phyloP scores from a whole-genome alignment of 2,797 vertebrate genomes.

The Arnoldichthys spilopterus region DNA sequence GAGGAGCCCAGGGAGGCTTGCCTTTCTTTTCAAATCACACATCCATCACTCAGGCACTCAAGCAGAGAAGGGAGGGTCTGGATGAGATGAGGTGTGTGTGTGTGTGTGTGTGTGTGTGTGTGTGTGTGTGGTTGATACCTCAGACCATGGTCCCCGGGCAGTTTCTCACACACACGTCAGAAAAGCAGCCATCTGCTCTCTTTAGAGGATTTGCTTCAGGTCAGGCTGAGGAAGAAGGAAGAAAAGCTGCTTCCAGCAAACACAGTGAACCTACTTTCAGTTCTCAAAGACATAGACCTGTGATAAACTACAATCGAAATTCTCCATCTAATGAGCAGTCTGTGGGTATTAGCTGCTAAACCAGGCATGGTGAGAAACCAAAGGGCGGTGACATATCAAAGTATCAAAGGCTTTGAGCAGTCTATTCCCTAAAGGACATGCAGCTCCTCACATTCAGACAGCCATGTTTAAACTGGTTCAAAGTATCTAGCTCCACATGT shows the following conservation, averaged over 20 bases:
- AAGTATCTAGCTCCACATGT: slow-evolving; percentile 40
- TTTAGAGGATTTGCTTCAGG: slow-evolving; percentile 60
- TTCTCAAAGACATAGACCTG: slow-evolving; percentile 37
- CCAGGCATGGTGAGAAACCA: not conserved
- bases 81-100: slow-evolving; percentile 50
- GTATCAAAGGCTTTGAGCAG: slow-evolving; percentile 34
- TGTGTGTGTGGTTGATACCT: slow-evolving; percentile 47
- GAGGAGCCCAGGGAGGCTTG: slow-evolving; percentile 51
- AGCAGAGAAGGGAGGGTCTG: slow-evolving; percentile 54
- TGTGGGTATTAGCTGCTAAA: slow-evolving; percentile 29
- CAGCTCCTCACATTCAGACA: slow-evolving; percentile 15
- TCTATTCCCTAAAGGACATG: slow-evolving; percentile 34
- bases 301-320: not conserved
- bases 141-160: slow-evolving; percentile 53
- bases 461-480: slow-evolving; percentile 34
- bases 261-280: slow-evolving; percentile 42
- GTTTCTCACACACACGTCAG: slow-evolving; percentile 53
- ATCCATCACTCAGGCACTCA: slow-evolving; percentile 62
- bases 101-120: slow-evolving; percentile 23
- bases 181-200: slow-evolving; percentile 62
- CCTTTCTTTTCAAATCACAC: slow-evolving; percentile 59
- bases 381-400: slow-evolving; percentile 11
- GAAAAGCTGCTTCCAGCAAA: slow-evolving; percentile 52
- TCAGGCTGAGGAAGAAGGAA: slow-evolving; percentile 51
- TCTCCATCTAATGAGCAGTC: slow-evolving; percentile 31